Evolutionary conservation across 2,888 invertebrate species (phyloP).

Genomic region (Octonoba sinensis): DNA sequence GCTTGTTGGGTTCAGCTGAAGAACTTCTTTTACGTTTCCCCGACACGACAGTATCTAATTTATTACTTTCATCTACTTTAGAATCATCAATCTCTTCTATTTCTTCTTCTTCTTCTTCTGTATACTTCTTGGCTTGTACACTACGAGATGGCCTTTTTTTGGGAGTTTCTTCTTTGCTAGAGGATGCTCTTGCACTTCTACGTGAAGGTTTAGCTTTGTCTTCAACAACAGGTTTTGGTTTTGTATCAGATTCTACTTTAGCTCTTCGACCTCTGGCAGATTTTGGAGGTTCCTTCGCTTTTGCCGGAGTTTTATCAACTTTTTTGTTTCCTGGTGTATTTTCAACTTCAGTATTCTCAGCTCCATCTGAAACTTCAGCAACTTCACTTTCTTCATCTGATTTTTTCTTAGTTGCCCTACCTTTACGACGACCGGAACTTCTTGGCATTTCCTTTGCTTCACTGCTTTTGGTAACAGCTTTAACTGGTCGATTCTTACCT

Average conservation of each 20-base stretch:
- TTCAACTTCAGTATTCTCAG: slow-evolving; percentile 34
- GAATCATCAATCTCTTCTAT: slow-evolving; percentile 40
- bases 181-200: slow-evolving; percentile 20
- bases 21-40: slow-evolving; percentile 39
- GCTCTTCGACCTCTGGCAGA: slow-evolving; percentile 25
- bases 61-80: slow-evolving; percentile 26
- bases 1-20: slow-evolving; percentile 30
- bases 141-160: slow-evolving; percentile 45
- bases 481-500: slow-evolving; percentile 12
- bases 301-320: neutral
- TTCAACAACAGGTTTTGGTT: slow-evolving; percentile 14
- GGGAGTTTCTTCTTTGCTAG: slow-evolving; percentile 39
- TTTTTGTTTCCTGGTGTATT: neutral
- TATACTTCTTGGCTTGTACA: slow-evolving; percentile 45
- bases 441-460: slow-evolving; percentile 19
- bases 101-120: slow-evolving; percentile 52
- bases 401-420: slow-evolving; percentile 28
- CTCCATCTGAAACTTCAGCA: slow-evolving; percentile 25
- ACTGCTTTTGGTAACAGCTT: slow-evolving; percentile 20
- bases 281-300: slow-evolving; percentile 18
- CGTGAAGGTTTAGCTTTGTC: slow-evolving; percentile 32
- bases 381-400: slow-evolving; percentile 36
- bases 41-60: slow-evolving; percentile 5
- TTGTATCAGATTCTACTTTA: slow-evolving; percentile 19
- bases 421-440: slow-evolving; percentile 13